Base-by-base conservation (phyloP, 1,140 invertebrate species). In the Sycophaga agraensis region DNA sequence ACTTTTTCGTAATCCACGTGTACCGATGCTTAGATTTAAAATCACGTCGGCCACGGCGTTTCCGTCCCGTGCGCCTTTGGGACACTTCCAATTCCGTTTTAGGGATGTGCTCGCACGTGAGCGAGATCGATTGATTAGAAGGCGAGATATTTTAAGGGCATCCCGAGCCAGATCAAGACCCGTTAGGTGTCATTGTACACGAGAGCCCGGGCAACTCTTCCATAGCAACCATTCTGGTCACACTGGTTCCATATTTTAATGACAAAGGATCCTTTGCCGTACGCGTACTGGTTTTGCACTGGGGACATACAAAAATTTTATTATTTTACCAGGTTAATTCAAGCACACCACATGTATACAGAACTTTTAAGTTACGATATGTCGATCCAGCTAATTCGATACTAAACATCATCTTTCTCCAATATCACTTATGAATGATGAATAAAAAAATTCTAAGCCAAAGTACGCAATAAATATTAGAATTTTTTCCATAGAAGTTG, bases 211-310 rank as follows among this genome's bases (percentile, higher is more conserved):
- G 12, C n/a, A 62, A 57, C 76, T 79, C 79, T 80, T 81, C 79
- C 79, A 80, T 80, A 81, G 76, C 77, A 81, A 81, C 79, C 80
- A 80, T 81, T 78, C 79, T 78, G 78, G 80, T 54, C 78, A 81
- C 79, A 79, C 79, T 81, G 78, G 79, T 80, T 81, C 79, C 79
- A 80, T 80, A 81, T 75, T 79, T 80, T 79, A 74, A 63, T 63
- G 26, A 56, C 78, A 77, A 69, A 68, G 76, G 71, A 77, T 66
- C 68, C 35, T n/a, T n/a, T 65, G 71, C 69, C 72, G 77, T 75
- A 73, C 69, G 68, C 73, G 74, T 74, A 76, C 74, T 80, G 76
- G 73, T 72, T 74, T 50, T 8, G n/a, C 66, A 77, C 73, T 73
- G 73, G 78, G 77, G 74, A 77, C 73, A 68, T n/a, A n/a, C n/a